Evolutionary conservation across 2,113 vertebrate genomes (phyloP), one percentile per base, ranked within the genome.

Genomic region (Daphoenositta chrysoptera): DNA sequence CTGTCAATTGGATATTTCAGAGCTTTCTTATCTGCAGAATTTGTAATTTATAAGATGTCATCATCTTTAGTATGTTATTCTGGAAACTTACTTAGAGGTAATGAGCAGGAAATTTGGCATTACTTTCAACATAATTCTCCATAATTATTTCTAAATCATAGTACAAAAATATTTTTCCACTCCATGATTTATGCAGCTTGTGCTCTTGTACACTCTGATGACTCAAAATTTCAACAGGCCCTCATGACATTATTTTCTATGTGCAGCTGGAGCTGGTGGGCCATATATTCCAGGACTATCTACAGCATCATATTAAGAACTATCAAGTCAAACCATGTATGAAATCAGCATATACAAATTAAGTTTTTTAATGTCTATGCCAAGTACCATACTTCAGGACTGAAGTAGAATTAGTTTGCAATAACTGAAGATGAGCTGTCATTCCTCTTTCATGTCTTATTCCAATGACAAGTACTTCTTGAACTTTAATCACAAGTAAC

Each of bases 191-290:
- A 87, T 81, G 83, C 89, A 95, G 93, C 83, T 93, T 92, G 80
- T 93, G 91, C 89, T 94, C 94, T 94, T 89, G 37, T 94, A 86
- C 83, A 78, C 80, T 64, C 64, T 88, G 93, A 97, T 95, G 96
- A 97, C 83, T 95, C 96, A 96, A 94, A 94, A 96, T 94, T 95
- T 96, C 89, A 95, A 87, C 77, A 96, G 80, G 60, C 80, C 80
- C 76, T 94, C 40, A 71, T 40, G 72, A 84, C 72, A 94, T 64
- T 92, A 90, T 86, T 94, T 90, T 82, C 61, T 68, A 6, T 68
- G 60, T 81, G 77, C 95, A 95, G 93, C 95, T 94, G 94, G 77
- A 89, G 71, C 92, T 94, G 33, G 68, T 63, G 53, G 91, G 83
- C 72, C 72, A 87, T 37, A 68, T 69, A 64, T 90, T 87, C 30